Evolutionary conservation across 2,797 vertebrate genomes (phyloP), one percentile per base, ranked within the genome.

Genomic region (Thalassophryne amazonica): DNA sequence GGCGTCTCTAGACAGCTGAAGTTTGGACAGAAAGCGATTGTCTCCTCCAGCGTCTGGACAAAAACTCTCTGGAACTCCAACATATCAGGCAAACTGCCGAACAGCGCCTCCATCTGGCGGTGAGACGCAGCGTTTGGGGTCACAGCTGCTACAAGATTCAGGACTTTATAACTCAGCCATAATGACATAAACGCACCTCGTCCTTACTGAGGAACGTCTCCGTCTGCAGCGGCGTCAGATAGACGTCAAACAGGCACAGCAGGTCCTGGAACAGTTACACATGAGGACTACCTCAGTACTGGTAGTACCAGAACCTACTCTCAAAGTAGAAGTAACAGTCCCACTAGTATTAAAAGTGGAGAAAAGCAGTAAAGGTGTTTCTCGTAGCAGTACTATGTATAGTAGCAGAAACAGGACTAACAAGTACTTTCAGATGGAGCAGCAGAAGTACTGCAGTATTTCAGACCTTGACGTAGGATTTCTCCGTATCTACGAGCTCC

Each of bases 21-120:
- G 81, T 96, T 86, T 0, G 93, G 92, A 31, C 92, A 91, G 3
- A 88, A 91, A 1, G 91, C 86, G 76, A 95, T 91, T 27, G 91
- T 91, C 27, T 97, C 93, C 72, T 98, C 95, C 64, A 98, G 81
- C 0, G 94, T 97, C 69, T 97, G 94, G 36, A 98, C 83, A 57
- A 98, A 98, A 27, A 96, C 93, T 60, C 91, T 94, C 78, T 98
- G 95, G 75, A 98, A 98, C 66, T 96, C 92, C 62, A 97, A 72
- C 95, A 98, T 96, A 84, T 95, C 93, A 0, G 94, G 94, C 54
- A 98, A 79, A 28, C 94, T 95, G 39, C 95, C 96, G 0, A 98
- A 98, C 70, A 98, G 70, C 9, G 93, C 94, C 74, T 98, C 96
- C 94, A 96, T 96, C 96, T 98, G 69, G 20, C 7, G 30, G 31